Evolutionary conservation across 2,888 invertebrate species (phyloP), one percentile per base, ranked within the genome.

Genomic region (Quadriops clusia): DNA sequence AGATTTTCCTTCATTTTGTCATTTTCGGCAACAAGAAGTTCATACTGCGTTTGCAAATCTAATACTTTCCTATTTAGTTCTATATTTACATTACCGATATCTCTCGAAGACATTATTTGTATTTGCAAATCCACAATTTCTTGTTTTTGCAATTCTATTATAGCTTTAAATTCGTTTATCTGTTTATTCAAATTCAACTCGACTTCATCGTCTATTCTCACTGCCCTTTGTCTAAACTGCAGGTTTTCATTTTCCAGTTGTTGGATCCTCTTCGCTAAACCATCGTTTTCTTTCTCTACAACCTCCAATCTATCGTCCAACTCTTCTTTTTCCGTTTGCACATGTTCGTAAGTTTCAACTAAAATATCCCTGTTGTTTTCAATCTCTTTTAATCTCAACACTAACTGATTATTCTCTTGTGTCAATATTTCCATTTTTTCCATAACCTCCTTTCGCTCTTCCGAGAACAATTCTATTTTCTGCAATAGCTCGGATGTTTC

Each of bases 361-460:
- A 63, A 40, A 24, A 60, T 49, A 32, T 55, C 55, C 22, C 58
- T 51, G 34, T 60, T 58, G 37, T 56, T 58, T 33, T 61, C 65
- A 22, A 73, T 50, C 37, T 69, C 64, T 26, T 63, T 58, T 24
- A 73, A 60, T 47, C 65, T 63, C 29, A 64, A 44, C 21, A 61
- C 56, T 26, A 75, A 56, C 17, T 65, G 57, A 36, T 69, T 65
- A 54, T 77, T 75, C 60, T 78, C 77, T 6, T 58, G 49, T 33
- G 60, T 67, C n/a, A 76, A 56, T 39, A 62, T 64, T 53, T 69
- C 74, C 68, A 77, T 70, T 60, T 75, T 78, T 38, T 73, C 73
- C 59, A 76, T 68, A 2, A 78, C 74, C 56, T 77, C 77, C 41
- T 76, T 67, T 20, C 76, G 65, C 58, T 81, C 81, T 37, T 67